A percentile compares a stretch with the other conserved stretches of the same genome.
Conservation (phyloP, 2,113 vertebrate genomes). For the Lycaon pictus region DNA sequence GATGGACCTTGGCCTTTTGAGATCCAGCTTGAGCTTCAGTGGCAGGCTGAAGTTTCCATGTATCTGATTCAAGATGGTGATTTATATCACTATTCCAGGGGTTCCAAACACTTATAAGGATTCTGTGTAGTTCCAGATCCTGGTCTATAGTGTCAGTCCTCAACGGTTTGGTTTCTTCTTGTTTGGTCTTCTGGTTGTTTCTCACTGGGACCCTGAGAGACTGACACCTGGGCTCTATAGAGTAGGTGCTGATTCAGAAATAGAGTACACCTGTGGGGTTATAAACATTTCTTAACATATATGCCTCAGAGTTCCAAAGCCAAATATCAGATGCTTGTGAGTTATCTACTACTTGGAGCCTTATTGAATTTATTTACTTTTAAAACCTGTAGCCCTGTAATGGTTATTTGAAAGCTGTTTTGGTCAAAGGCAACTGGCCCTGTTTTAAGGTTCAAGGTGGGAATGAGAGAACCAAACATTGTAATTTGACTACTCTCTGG, state of each 20-base stretch:
- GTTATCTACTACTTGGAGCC: background rate
- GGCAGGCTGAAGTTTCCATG: background rate
- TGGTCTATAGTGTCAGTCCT: background rate
- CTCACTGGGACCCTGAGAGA: background rate
- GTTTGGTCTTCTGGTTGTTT: background rate
- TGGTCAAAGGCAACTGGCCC: background rate
- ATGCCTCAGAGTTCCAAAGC: background rate
- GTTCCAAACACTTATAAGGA: background rate
- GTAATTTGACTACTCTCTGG: background rate
- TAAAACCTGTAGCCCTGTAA: background rate
- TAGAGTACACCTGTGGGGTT: background rate
- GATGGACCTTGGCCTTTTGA: background rate
- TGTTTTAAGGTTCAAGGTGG: background rate
- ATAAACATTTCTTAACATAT: background rate
- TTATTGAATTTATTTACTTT: background rate
- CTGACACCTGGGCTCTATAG: background rate
- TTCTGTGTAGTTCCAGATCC: background rate
- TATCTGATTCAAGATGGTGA: background rate
- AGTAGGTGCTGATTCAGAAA: background rate
- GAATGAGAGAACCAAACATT: background rate
- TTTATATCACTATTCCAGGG: background rate
- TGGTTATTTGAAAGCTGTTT: background rate
- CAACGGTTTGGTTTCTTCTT: background rate
- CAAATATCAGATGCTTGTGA: slow-evolving; percentile 18
- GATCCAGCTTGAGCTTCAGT: background rate